A percentile compares a stretch with the other conserved stretches of the same genome.
phyloP scores from a whole-genome alignment of 23 tunicate genomes.

The Trididemnum miniatum region DNA sequence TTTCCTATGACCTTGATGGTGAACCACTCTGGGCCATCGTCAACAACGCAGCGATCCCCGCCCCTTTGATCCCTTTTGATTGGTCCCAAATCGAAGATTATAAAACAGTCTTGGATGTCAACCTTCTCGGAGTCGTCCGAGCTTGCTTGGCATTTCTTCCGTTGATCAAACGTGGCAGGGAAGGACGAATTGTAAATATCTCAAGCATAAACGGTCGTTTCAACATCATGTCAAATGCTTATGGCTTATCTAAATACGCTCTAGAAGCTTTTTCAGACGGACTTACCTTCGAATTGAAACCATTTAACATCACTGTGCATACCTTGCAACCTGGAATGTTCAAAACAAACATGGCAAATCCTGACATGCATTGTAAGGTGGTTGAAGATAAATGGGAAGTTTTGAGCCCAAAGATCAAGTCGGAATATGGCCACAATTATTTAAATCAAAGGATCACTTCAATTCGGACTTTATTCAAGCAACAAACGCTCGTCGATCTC shows the following conservation, averaged over 20 bases:
- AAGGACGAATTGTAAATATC: slow-evolving; percentile 34
- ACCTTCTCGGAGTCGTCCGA: slow-evolving; percentile 47
- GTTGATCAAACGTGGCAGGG: slow-evolving; percentile 42
- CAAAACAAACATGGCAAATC: slow-evolving; percentile 20
- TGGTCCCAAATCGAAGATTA: slow-evolving; percentile 58
- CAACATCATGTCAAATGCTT: slow-evolving; percentile 23
- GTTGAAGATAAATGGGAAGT: slow-evolving; percentile 12
- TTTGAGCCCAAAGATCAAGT: neutral
- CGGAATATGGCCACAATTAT: slow-evolving; percentile 29
- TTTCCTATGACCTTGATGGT: slow-evolving; percentile 20
- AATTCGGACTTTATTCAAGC: neutral
- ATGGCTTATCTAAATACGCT: slow-evolving; percentile 33
- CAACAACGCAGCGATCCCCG: slow-evolving; percentile 57
- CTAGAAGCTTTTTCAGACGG: slow-evolving; percentile 49
- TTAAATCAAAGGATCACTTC: neutral
- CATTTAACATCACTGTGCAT: slow-evolving; percentile 41
- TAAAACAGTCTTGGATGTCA: slow-evolving; percentile 46
- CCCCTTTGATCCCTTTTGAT: slow-evolving; percentile 53
- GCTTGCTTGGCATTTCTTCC: slow-evolving; percentile 55
- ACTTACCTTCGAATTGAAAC: slow-evolving; percentile 31
- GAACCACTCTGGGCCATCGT: slow-evolving; percentile 69
- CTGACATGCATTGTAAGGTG: slow-evolving; percentile 3
- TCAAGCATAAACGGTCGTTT: slow-evolving; percentile 42
- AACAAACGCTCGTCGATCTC: neutral
- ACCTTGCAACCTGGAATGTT: slow-evolving; percentile 31